Evolutionary conservation across 2,113 vertebrate genomes (phyloP), one percentile per base, ranked within the genome.

Genomic region (Anoura caudifer): DNA sequence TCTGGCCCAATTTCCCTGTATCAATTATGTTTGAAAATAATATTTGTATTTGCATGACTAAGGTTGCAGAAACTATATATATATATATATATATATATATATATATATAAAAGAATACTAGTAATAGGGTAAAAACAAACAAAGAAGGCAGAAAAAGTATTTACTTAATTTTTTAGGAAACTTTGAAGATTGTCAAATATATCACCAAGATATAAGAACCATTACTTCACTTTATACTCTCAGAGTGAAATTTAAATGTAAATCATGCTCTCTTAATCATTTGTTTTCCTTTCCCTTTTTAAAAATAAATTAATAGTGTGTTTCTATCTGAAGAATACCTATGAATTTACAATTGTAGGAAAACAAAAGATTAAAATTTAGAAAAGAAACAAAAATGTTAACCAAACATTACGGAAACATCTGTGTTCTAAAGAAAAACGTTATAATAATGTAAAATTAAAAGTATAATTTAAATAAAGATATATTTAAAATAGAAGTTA

Each of bases 401-500:
- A 96, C 75, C 73, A 84, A 90, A 92, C 82, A 94, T 94, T 94
- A 79, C 96, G 97, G 47, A 94, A 95, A 33, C 92, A 77, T 87
- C 45, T 63, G 7, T 31, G 10, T 8, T 45, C 22, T 84, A 65
- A 89, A 97, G 38, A 1, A 88, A 93, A 96, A 59, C 17, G 59
- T 95, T 97, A 95, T 76, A 95, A 97, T 93, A 59, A 83, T 67
- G 45, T 95, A 94, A 90, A 96, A 91, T 14, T 85, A 56, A 94
- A 96, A 59, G 38, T 96, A 67, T 77, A 94, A 38, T 93, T 88
- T 94, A 87, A 97, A 97, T 95, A 96, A 56, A 95, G 19, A 93
- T 95, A 89, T 31, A 80, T 76, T 96, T 67, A 93, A 84, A 94
- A 41, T 80, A 16, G 54, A 92, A 24, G 0, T 8, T 96, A 93